Evolutionary conservation across 1,140 invertebrate species (phyloP), one percentile per base, ranked within the genome.

Genomic region (Neoseiulus cucumeris): DNA sequence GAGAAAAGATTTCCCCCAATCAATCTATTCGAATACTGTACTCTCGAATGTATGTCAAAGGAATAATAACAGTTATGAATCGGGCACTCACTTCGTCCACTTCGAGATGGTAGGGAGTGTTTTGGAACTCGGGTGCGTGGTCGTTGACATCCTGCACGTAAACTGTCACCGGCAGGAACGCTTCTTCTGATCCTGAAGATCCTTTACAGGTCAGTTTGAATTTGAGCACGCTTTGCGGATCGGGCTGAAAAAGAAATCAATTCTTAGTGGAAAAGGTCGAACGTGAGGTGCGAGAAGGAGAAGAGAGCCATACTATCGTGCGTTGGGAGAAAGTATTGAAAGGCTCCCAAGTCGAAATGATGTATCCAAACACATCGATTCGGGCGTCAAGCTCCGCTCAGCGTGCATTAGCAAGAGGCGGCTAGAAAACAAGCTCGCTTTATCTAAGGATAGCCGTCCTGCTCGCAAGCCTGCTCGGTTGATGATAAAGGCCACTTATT

Each of bases 81-180:
- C n/a, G n/a, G n/a, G n/a, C n/a, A n/a, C 64, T 59, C 68, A 73
- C 72, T 68, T 90, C 87, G 69, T 89, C 86, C 25, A 90, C 84
- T 44, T 82, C 81, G 0, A 89, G 78, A 29, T 81, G 77, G 72
- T 89, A 90, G 12, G 87, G 87, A 9, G 83, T 80, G 64, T 85
- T 83, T 18, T 85, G 71, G 70, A 75, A 74, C 69, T 76, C 64
- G 64, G 71, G 73, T 0, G 82, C 78, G 74, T 89, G 85, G 74
- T 88, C 86, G 72, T 89, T 89, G 28, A 88, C 80, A 72, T 89
- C 87, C 74, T 89, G 86, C 1, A 90, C 84, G 72, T 88, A 89
- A 1, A 88, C 85, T 0, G 86, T 89, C 42, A 89, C 83, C 14
- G 85, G 87, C 7, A 89, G 75, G 71, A 85, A 87, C n/a, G 84